These are phyloP conservation scores for Planiliza haematocheilus DNA, from an alignment of 2,113 vertebrate species.

Conservation along the genomic window DNA sequence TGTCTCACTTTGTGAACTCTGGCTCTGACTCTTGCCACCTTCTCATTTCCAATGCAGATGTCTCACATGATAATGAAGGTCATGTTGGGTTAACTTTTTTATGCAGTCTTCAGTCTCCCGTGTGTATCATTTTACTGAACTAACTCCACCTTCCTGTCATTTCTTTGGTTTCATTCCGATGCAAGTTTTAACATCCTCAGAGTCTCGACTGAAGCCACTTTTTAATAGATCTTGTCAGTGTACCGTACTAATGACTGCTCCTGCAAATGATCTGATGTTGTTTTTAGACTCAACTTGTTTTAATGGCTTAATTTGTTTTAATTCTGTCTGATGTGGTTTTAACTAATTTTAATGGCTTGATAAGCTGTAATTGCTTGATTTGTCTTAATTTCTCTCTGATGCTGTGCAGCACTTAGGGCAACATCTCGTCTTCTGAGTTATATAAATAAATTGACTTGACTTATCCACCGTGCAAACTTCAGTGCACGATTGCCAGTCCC, in stretches of 20 bases:
- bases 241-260: too few species aligned
- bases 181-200: background rate
- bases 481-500: background rate
- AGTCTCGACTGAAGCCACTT: background rate
- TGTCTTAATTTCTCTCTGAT: too few species aligned
- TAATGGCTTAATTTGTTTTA: too few species aligned
- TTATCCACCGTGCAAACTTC: background rate
- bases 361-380: too few species aligned
- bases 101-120: conserved; percentile 8
- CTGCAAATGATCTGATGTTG: too few species aligned
- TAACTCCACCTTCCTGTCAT: background rate
- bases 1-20: background rate
- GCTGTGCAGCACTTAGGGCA: too few species aligned
- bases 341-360: background rate
- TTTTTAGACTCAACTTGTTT: too few species aligned
- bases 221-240: too few species aligned
- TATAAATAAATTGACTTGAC: too few species aligned
- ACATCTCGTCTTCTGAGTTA: too few species aligned
- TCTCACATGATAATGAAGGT: conserved; percentile 13
- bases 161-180: conserved; percentile 7
- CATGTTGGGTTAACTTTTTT: conserved; percentile 6
- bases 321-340: background rate
- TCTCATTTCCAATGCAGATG: conserved; percentile 4
- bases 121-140: conserved; percentile 5
- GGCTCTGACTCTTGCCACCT: background rate